phyloP scores from a whole-genome alignment of 2,888 invertebrate genomes.

The Tortrix viridana region DNA sequence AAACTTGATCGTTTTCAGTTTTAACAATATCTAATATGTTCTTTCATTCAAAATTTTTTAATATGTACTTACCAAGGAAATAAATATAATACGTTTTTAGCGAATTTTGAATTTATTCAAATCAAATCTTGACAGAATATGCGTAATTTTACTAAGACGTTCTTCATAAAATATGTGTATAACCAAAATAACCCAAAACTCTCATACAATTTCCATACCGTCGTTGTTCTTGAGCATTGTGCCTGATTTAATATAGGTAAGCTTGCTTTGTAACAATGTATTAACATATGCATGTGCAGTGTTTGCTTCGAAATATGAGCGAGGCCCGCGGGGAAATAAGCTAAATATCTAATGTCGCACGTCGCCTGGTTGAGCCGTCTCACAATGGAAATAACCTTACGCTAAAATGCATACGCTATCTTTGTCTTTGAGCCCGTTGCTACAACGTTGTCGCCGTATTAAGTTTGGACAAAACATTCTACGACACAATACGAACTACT shows the following conservation, averaged over 20 bases:
- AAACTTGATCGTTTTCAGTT: too few species aligned
- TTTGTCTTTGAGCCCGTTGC: constrained; percentile 1
- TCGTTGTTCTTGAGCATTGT: constrained; percentile 15
- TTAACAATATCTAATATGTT: too few species aligned
- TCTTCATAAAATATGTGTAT: too few species aligned
- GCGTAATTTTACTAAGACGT: too few species aligned
- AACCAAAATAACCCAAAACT: background rate
- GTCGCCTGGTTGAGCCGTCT: constrained; percentile 43
- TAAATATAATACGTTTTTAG: too few species aligned
- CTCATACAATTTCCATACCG: background rate
- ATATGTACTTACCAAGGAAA: too few species aligned
- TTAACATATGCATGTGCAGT: constrained; percentile 47
- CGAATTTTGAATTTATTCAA: too few species aligned
- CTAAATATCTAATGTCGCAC: constrained; percentile 55
- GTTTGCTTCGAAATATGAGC: constrained; percentile 54
- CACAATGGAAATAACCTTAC: constrained; percentile 36
- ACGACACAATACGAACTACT: too few species aligned
- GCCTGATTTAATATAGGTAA: constrained; percentile 33
- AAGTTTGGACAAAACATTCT: too few species aligned
- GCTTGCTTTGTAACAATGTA: constrained; percentile 48
- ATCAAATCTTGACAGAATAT: too few species aligned
- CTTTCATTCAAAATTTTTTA: too few species aligned
- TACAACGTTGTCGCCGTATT: background rate
- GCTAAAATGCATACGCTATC: constrained; percentile 10
- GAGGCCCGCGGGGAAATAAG: constrained; percentile 60